phyloP scores from a whole-genome alignment of 2,888 invertebrate species.

The Meghimatium bilineatum region DNA sequence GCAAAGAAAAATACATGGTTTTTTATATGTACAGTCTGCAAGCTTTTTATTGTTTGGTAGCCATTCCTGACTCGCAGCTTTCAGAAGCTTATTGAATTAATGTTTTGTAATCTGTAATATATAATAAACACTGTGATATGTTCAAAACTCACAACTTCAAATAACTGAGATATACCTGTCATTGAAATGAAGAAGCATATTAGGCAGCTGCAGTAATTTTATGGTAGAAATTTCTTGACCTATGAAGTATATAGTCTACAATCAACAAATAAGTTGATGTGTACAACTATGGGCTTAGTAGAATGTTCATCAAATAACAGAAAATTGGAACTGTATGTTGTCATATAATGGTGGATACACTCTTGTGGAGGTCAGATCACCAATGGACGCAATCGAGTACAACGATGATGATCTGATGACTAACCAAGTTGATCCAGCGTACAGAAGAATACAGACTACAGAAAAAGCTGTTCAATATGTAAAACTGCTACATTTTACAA shows the following conservation, averaged over 20 bases:
- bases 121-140: background rate
- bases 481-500: too few relatives aligned
- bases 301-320: too few relatives aligned
- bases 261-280: background rate
- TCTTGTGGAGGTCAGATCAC: too few relatives aligned
- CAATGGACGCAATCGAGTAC: too few relatives aligned
- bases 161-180: constrained; percentile 1
- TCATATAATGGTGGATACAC: too few relatives aligned
- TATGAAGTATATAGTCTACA: background rate
- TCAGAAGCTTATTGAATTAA: background rate
- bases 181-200: background rate
- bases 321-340: too few relatives aligned
- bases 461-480: too few relatives aligned
- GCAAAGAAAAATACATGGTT: background rate
- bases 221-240: background rate
- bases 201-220: background rate
- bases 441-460: too few relatives aligned
- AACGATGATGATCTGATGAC: too few relatives aligned
- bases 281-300: too few relatives aligned
- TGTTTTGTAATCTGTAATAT: background rate
- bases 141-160: constrained; percentile 18
- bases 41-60: background rate
- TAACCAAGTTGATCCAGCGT: too few relatives aligned
- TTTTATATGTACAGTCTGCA: background rate
- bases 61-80: background rate